Evolutionary conservation across 2,797 vertebrate species (phyloP), one percentile per base, ranked within the genome.

Genomic region (Enteromius treurensis): DNA sequence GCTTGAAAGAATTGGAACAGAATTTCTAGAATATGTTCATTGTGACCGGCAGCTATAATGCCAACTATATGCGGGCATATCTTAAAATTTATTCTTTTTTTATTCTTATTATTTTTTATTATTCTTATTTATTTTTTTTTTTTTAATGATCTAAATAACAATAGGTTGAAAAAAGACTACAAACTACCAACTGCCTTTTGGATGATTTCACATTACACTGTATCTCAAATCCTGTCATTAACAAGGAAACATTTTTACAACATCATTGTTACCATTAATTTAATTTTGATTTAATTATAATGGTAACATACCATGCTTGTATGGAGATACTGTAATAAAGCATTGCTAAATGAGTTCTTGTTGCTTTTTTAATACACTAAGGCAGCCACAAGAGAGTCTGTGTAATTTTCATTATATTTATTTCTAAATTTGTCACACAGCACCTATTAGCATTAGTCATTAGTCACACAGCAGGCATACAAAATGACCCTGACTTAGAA

Each of bases 371-470:
- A 49, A 32, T 60, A 80, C n/a, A 73, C 37, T 34, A 47, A 32
- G 26, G 51, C 15, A 17, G 14, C 51, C 23, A 26, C 67, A 80
- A 17, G 10, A 45, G 37, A 21, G 3, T 55, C 1, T 19, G 29
- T 19, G 29, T 32, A 65, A 65, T 65, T 65, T 40, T 21, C 11
- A 62, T 34, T 21, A 49, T 34, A 64, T 49, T 49, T 75, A 3
- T 19, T 58, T 73, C 42, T 62, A 64, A 74, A 77, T 68, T 45
- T n/a, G 51, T 58, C 34, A 69, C 73, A 83, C 74, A 60, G n/a
- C 19, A 34, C 19, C 8, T n/a, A 17, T 68, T 47, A 77, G 26
- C 74, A 77, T 69, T 83, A 83, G 73, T 83, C 13, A 69, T 83
- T 83, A 79, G 51, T 78, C 53, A 83, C 74, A 78, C 40, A 42